Evolutionary conservation across 2,797 vertebrate species (phyloP).

Genomic region (Tarsius wallacei): DNA sequence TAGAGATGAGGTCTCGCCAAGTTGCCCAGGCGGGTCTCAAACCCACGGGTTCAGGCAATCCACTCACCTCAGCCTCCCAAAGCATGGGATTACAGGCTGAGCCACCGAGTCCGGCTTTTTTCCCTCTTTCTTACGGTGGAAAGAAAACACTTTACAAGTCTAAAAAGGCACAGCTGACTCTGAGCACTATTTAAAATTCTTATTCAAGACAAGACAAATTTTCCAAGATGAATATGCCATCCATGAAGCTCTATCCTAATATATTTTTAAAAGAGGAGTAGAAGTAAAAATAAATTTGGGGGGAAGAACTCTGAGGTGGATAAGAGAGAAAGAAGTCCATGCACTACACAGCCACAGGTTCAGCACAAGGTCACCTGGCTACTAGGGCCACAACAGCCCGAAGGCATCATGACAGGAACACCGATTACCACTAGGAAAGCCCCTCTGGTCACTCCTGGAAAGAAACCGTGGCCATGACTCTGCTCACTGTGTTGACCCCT

Average conservation of each 20-base stretch:
- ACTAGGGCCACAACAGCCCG: too few species aligned
- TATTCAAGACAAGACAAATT: background rate
- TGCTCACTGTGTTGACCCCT: background rate
- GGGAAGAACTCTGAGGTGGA: background rate
- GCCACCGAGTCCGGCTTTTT: too few species aligned
- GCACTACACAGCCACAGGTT: background rate
- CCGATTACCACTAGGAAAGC: background rate
- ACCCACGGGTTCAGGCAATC: too few species aligned
- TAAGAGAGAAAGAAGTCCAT: background rate
- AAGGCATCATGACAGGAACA: background rate
- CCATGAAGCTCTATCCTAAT: background rate
- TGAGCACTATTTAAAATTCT: conserved; percentile 25
- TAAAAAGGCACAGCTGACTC: conserved; percentile 4
- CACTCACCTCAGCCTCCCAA: too few species aligned
- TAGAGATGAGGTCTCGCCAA: too few species aligned
- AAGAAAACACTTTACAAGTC: conserved; percentile 21
- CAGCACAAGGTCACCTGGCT: background rate
- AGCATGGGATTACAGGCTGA: too few species aligned
- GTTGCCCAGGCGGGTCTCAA: too few species aligned
- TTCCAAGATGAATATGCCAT: background rate
- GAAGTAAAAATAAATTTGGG: conserved; percentile 6
- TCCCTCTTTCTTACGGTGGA: background rate
- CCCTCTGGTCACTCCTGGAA: background rate
- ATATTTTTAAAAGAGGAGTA: conserved; percentile 2
- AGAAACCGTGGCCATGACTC: background rate